These are phyloP conservation scores for Diploscapter pachys DNA, from an alignment of 1,140 invertebrate species.

Conservation along the genomic window DNA sequence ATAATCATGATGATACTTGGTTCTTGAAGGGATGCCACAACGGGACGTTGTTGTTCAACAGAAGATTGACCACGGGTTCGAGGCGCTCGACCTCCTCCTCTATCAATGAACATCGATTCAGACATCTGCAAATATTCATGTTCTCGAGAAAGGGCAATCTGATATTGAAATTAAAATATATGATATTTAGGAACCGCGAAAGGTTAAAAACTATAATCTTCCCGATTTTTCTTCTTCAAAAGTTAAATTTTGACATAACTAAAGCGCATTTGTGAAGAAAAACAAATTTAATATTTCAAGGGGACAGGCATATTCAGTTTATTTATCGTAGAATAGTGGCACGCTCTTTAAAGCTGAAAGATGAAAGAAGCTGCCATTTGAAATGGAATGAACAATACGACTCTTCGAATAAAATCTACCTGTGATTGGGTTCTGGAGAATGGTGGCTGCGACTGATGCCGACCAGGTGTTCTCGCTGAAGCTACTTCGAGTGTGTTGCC, in stretches of 20 bases:
- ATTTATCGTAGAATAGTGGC: too few relatives aligned
- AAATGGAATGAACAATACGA: too few relatives aligned
- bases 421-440: conserved; percentile 59
- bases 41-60: conserved; percentile 8
- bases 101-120: neutral
- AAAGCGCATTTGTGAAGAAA: conserved; percentile 7
- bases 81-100: conserved; percentile 2
- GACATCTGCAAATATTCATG: conserved; percentile 39
- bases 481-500: conserved; percentile 12
- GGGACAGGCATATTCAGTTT: too few relatives aligned
- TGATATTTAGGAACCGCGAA: conserved; percentile 6
- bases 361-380: too few relatives aligned
- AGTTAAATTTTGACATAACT: too few relatives aligned
- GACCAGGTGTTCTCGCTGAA: conserved; percentile 46
- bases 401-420: conserved; percentile 27
- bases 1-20: conserved; percentile 18
- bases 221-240: too few relatives aligned
- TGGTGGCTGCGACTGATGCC: conserved; percentile 53
- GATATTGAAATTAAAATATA: too few relatives aligned
- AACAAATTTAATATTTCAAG: neutral
- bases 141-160: too few relatives aligned
- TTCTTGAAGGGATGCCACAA: conserved; percentile 22
- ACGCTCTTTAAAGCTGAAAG: too few relatives aligned
- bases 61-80: conserved; percentile 18
- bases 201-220: neutral